phyloP scores from a whole-genome alignment of 2,888 invertebrate species.

The Allophyes oxyacanthae region DNA sequence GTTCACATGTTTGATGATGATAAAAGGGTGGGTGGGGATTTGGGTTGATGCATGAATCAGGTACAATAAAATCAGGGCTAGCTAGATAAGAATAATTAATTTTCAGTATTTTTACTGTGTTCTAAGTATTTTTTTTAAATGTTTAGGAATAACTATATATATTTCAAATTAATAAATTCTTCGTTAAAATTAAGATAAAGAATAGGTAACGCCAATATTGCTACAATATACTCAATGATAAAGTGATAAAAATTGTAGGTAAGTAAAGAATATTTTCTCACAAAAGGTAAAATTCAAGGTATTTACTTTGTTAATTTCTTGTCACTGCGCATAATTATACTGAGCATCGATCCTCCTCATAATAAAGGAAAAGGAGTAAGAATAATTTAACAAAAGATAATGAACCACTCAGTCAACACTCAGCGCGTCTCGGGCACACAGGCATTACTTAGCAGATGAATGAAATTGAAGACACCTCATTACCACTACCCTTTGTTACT shows the following conservation, averaged over 20 bases:
- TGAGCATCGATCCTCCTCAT: slow-evolving; percentile 15
- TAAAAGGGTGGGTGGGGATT: not conserved
- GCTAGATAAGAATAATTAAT: too few relatives aligned
- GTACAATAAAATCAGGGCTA: too few relatives aligned
- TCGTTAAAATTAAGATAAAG: too few relatives aligned
- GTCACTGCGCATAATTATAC: slow-evolving; percentile 11
- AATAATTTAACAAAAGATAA: slow-evolving; percentile 65
- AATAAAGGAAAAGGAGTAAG: slow-evolving; percentile 37
- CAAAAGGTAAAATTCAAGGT: slow-evolving; percentile 22
- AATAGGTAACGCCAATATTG: too few relatives aligned
- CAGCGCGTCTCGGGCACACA: slow-evolving; percentile 53
- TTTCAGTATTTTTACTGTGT: too few relatives aligned
- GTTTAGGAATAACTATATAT: too few relatives aligned
- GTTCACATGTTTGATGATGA: slow-evolving; percentile 4
- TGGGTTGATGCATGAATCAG: too few relatives aligned
- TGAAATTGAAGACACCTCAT: slow-evolving; percentile 59
- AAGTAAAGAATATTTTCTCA: not conserved
- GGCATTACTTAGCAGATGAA: slow-evolving; percentile 58
- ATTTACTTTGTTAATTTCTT: slow-evolving; percentile 11
- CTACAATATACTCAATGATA: too few relatives aligned
- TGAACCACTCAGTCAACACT: slow-evolving; percentile 70
- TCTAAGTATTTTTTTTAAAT: too few relatives aligned
- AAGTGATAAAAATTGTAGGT: not conserved
- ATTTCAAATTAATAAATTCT: too few relatives aligned
- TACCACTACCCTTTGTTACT: slow-evolving; percentile 48